Evolutionary conservation across 2,113 vertebrate genomes (phyloP).

Genomic region (Eidolon helvum): DNA sequence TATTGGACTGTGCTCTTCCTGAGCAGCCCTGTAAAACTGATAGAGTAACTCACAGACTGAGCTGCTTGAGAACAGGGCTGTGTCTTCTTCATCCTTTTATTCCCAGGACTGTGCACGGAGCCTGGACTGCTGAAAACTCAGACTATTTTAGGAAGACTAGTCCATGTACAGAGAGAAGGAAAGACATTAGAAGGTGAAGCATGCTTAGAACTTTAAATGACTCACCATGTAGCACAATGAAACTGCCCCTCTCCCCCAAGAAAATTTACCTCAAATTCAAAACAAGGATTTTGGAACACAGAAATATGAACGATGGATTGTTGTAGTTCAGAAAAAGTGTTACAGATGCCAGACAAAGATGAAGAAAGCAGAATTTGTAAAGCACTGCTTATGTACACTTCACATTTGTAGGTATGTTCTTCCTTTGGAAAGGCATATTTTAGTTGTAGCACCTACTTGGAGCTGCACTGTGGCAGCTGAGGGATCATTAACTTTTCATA

Average conservation of each 20-base stretch:
- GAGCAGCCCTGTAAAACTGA: not conserved
- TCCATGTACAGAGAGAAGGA: not conserved
- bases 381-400: constrained; percentile 84
- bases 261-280: constrained; percentile 70
- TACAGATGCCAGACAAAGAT: constrained; percentile 79
- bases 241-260: constrained; percentile 68
- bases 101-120: not conserved
- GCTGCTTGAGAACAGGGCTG: not conserved
- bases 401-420: constrained; percentile 82
- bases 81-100: not conserved
- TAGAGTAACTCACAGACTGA: not conserved
- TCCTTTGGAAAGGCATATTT: not conserved
- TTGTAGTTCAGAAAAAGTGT: constrained; percentile 82
- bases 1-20: not conserved
- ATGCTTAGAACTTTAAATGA: not conserved
- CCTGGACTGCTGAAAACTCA: not conserved
- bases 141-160: not conserved
- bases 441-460: not conserved
- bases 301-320: constrained; percentile 86
- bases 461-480: not conserved
- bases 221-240: not conserved
- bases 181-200: not conserved
- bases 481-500: not conserved
- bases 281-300: constrained; percentile 83
- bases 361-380: constrained; percentile 84